Evolutionary conservation across 1,140 invertebrate species (phyloP).

Genomic region (Apis laboriosa): DNA sequence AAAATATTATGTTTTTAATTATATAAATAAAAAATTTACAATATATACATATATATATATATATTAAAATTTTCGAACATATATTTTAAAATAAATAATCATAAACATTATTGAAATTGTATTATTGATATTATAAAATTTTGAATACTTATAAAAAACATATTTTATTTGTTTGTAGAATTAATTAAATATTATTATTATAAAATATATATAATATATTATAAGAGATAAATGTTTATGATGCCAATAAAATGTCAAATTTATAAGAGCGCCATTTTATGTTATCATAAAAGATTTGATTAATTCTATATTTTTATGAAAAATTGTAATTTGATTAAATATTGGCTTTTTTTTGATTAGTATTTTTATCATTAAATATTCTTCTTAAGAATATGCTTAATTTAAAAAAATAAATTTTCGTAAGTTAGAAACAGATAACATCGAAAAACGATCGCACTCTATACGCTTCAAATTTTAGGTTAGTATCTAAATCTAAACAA

Average conservation of each 20-base stretch:
- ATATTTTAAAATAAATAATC: not conserved
- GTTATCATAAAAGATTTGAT: slow-evolving; percentile 40
- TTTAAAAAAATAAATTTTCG: not conserved
- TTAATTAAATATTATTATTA: not conserved
- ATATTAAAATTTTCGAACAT: not conserved
- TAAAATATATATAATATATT: not conserved
- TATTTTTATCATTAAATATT: not conserved
- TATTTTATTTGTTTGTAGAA: not conserved
- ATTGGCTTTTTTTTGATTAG: not conserved
- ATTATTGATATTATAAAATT: not conserved
- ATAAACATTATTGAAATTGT: not conserved
- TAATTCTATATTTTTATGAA: slow-evolving; percentile 37
- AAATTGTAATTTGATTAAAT: not conserved
- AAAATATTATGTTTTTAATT: not conserved
- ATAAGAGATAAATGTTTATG: not conserved
- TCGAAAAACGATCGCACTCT: not conserved
- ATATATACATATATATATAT: not conserved
- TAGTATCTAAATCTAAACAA: slow-evolving; percentile 6
- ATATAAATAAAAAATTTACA: not conserved
- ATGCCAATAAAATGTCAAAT: slow-evolving; percentile 39
- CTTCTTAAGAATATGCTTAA: not conserved
- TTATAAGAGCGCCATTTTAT: slow-evolving; percentile 51
- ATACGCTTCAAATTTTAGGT: slow-evolving; percentile 28
- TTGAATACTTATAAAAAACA: not conserved
- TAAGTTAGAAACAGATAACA: not conserved